A percentile compares a stretch with the other conserved stretches of the same genome.
phyloP scores from a whole-genome alignment of 2,797 vertebrate genomes.

The Philypnodon macrostomus region DNA sequence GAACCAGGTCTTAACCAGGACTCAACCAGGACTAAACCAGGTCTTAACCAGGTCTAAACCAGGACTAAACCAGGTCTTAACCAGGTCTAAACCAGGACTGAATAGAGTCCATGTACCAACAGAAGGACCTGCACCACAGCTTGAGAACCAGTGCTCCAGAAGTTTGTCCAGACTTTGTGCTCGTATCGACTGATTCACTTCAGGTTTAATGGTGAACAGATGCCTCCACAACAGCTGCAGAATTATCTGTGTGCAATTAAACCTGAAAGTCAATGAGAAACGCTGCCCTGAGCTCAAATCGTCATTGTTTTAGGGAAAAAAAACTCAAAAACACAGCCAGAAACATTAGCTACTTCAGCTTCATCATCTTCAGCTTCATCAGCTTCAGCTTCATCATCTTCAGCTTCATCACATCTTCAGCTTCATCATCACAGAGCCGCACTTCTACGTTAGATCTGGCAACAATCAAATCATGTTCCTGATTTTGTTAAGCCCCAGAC shows the following conservation, averaged over 20 bases:
- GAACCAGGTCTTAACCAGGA: no score
- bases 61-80: no score
- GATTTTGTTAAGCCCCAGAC: not conserved
- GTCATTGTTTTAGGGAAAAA: not conserved
- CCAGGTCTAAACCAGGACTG: no score
- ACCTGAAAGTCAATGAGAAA: not conserved
- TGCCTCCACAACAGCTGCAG: conserved; percentile 19
- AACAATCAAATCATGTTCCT: not conserved
- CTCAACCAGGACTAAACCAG: no score
- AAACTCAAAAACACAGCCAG: not conserved
- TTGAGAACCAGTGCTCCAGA: no score
- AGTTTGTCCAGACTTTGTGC: no score
- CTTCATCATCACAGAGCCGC: no score
- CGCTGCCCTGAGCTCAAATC: not conserved
- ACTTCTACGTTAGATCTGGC: no score
- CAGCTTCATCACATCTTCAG: not conserved
- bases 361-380: not conserved
- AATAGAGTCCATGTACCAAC: no score
- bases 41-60: no score
- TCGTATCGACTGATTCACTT: no score
- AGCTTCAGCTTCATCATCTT: not conserved
- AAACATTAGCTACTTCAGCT: not conserved
- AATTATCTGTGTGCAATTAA: conserved; percentile 11
- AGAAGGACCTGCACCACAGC: no score
- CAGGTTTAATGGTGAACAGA: conserved; percentile 10